Conservation (phyloP, 2,797 vertebrate genomes). For the Lycodopsis pacificus region DNA sequence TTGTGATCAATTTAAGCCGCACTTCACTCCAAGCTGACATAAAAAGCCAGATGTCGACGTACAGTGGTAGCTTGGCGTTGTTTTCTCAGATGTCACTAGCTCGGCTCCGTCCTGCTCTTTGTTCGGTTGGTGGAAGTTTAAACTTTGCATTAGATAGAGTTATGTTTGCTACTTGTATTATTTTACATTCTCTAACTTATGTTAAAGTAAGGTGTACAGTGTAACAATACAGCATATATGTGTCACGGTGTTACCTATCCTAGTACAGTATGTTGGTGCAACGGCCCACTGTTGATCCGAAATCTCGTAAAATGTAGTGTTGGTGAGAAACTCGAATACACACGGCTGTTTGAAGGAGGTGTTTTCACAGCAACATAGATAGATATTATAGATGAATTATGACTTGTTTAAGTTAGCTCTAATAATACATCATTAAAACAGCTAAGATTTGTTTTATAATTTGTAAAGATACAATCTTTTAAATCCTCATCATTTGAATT, state of each 20-base stretch:
- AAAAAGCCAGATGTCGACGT: background rate
- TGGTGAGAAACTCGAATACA: no score
- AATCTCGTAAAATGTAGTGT: no score
- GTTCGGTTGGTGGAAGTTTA: background rate
- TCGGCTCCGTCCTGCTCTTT: background rate
- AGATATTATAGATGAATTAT: no score
- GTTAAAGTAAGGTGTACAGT: background rate
- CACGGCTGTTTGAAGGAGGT: no score
- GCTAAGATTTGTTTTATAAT: no score
- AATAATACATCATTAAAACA: no score
- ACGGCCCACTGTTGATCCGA: no score
- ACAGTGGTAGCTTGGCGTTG: background rate
- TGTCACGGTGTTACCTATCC: no score
- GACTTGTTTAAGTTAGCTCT: no score
- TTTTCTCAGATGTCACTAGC: background rate
- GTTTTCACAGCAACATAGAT: no score
- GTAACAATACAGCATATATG: background rate
- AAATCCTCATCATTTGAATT: no score
- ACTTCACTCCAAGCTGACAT: slow-evolving; percentile 12
- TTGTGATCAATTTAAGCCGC: slow-evolving; percentile 6
- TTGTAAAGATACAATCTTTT: no score
- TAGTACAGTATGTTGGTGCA: background rate
- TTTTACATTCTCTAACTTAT: background rate
- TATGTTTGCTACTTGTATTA: background rate
- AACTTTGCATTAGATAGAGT: background rate